A percentile compares a stretch with the other conserved stretches of the same genome.
Conservation (phyloP, 2,113 vertebrate genomes). For the Sturnus vulgaris region DNA sequence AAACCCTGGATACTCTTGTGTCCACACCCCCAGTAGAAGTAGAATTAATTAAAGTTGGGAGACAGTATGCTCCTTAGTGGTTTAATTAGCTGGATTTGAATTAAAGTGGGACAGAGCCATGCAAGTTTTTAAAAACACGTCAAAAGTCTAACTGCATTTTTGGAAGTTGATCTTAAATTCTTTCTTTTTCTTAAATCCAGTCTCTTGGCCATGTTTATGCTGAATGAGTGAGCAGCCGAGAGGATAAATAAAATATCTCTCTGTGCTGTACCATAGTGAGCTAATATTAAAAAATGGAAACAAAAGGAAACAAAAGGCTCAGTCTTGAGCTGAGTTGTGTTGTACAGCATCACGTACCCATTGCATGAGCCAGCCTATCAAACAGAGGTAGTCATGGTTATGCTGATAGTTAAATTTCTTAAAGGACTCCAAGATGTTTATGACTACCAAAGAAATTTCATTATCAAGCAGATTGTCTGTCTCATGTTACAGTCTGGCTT, state of each 20-base stretch:
- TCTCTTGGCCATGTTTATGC: conserved; percentile 47
- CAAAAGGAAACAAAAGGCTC: conserved; percentile 20
- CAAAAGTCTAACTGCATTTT: conserved; percentile 38
- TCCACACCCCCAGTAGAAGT: background rate
- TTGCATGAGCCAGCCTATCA: conserved; percentile 18
- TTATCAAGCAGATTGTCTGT: conserved; percentile 66
- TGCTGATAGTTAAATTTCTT: conserved; percentile 63
- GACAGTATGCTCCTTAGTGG: background rate
- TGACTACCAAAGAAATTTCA: conserved; percentile 63
- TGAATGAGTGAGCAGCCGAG: conserved; percentile 19
- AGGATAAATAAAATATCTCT: conserved; percentile 44
- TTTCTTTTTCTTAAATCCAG: conserved; percentile 37
- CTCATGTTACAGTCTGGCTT: conserved; percentile 65
- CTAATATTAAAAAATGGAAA: background rate
- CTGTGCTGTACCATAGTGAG: background rate
- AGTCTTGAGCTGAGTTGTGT: background rate
- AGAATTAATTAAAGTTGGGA: conserved; percentile 62
- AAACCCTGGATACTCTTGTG: background rate
- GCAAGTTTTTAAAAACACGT: conserved; percentile 25
- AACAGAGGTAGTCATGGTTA: conserved; percentile 40
- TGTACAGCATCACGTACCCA: background rate
- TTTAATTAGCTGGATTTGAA: conserved; percentile 56
- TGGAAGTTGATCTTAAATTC: conserved; percentile 44
- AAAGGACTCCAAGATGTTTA: conserved; percentile 66
- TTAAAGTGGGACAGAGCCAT: conserved; percentile 33